Evolutionary conservation across 1,140 invertebrate genomes (phyloP), one percentile per base, ranked within the genome.

Genomic region (Drosophila sp.): DNA sequence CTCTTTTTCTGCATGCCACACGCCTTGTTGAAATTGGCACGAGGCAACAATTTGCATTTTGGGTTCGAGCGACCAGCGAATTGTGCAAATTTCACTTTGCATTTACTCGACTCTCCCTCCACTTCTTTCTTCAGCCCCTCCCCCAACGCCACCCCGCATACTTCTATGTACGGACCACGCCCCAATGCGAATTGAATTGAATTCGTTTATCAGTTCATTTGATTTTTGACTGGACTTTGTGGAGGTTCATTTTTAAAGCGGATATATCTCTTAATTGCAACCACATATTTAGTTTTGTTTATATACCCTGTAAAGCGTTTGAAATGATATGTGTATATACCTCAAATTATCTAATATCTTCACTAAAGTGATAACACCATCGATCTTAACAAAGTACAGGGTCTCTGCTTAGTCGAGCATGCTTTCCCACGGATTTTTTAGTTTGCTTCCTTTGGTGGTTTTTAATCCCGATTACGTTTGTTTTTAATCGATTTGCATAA

Each of bases 201-300:
- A 80, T 74, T 69, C 59, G 54, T 66, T 86, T 76, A 86, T 71
- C 81, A 78, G 74, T 80, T 86, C 78, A 80, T 84, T 84, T 84
- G 72, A 86, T 80, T 86, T 67, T 70, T 77, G 65, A 58, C 59
- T 75, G 46, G 38, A 18, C 61, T 46, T 74, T 58, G 78, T 81
- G 58, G 9, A 0, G 18, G 69, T 32, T 18, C 34, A 32, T 29
- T 74, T 81, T 74, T 50, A 70, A 78, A 70, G 63, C 67, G 25
- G 21, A 58, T 72, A 59, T 67, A 62, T 46, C 38, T 57, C 63
- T 61, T 63, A 76, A 67, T 72, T 80, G 65, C 45, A 5, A 27
- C 29, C 57, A 45, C 72, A 40, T 27, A 50, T 71, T 57, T 21
- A 45, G 45, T 61, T 64, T 70, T 32, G 65, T 51, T 72, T 62